Evolutionary conservation across 2,113 vertebrate genomes (phyloP), one percentile per base, ranked within the genome.

Genomic region (Atrichornis clamosus): DNA sequence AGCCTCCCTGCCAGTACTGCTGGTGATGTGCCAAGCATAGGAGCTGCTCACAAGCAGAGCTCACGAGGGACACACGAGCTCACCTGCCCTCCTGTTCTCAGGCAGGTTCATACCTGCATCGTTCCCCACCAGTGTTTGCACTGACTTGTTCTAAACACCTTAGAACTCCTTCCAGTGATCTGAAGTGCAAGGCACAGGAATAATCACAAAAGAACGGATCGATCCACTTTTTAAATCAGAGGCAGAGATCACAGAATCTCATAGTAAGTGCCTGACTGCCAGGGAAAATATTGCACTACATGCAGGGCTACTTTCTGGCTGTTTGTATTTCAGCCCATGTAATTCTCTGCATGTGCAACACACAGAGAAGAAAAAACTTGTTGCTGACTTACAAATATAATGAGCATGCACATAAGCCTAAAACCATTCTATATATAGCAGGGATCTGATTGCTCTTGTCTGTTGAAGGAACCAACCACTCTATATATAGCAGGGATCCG

Each of bases 391-490:
- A 80, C 2, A 50, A 59, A 84, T 37, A 46, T 6, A 74, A 53
- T 0, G 3, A 85, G 75, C 35, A 50, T 42, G 16, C 13, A 62
- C 47, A 76, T 62, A 74, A 21, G 20, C 79, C 86, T 88, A 74
- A 70, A 95, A 63, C 10, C 5, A 22, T 69, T 46, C 70, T 83
- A n/a, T 75, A 79, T 42, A 89, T 68, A 93, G 74, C 53, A 85
- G 62, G 41, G 70, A 87, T 90, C 63, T 6, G 2, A 67, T 88
- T 93, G 70, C 88, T 84, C 42, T 44, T 62, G n/a, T 60, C 82
- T 83, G 83, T 76, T 95, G 83, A 90, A 90, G 85, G 85, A 97
- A 68, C 37, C n/a, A 90, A 62, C 4, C 10, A n/a, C 76, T 56
- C 74, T 76, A 41, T 91, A 72, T 42, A 84, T 68, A 94, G 77